Percentiles rank a stretch among this genome's conserved stretches.
Evolutionary conservation across 2,888 invertebrate species (phyloP).

Genomic region (Crocallis elinguaria): DNA sequence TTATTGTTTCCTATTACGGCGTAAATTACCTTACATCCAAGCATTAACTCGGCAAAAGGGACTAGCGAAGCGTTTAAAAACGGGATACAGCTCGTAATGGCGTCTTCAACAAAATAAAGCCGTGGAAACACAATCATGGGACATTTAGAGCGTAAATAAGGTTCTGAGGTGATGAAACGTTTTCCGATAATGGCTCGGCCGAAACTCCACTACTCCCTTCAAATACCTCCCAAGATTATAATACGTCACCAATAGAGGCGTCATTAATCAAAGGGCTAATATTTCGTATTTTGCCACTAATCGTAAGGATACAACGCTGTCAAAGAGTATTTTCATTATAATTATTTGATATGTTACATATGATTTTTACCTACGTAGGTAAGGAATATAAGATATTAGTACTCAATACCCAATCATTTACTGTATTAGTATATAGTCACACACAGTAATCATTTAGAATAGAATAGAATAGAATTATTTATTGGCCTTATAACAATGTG

Average conservation of each 20-base stretch:
- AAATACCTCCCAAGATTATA: conserved; percentile 25
- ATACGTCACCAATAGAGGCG: conserved; percentile 27
- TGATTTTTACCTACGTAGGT: too few relatives aligned
- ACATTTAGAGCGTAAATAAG: conserved; percentile 52
- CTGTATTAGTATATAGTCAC: too few relatives aligned
- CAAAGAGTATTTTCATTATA: too few relatives aligned
- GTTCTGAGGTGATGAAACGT: conserved; percentile 52
- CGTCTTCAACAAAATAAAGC: conserved; percentile 35
- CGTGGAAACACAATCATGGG: conserved; percentile 43
- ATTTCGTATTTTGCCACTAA: conserved; percentile 10
- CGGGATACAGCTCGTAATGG: conserved; percentile 31
- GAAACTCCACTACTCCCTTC: conserved; percentile 40
- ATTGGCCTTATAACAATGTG: too few relatives aligned
- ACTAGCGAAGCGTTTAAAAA: conserved; percentile 28
- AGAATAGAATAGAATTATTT: too few relatives aligned
- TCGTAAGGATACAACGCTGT: conserved; percentile 2
- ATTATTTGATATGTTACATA: too few relatives aligned
- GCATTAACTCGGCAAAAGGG: conserved; percentile 21
- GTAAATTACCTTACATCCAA: conserved; percentile 22
- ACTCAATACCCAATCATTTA: too few relatives aligned
- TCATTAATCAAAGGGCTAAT: conserved; percentile 28
- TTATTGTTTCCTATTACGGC: conserved; percentile 20
- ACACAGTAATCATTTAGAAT: too few relatives aligned
- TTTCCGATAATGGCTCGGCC: conserved; percentile 57
- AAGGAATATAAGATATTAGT: too few relatives aligned